phyloP scores from a whole-genome alignment of 2,797 vertebrate species.

The Poecilia wingei region DNA sequence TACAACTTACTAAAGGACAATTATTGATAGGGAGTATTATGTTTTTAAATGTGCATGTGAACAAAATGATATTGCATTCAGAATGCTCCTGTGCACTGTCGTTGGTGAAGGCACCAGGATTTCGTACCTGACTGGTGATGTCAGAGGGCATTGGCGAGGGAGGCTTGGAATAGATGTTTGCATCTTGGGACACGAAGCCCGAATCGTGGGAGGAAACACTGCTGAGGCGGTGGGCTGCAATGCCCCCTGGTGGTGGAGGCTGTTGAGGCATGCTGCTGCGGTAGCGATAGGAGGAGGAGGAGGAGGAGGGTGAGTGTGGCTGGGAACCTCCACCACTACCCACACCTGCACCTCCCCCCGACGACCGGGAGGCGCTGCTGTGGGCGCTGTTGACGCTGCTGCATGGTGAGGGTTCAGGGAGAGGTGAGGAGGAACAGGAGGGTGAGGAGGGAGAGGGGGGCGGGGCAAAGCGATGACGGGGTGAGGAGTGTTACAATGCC shows the following conservation, averaged over 20 bases:
- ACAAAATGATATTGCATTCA: neutral
- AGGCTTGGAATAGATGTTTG: slow-evolving; percentile 93
- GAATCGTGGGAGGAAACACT: slow-evolving; percentile 97
- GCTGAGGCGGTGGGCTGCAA: slow-evolving; percentile 90
- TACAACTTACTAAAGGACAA: neutral
- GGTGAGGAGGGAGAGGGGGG: neutral
- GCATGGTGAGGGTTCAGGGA: slow-evolving; percentile 52
- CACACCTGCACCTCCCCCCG: slow-evolving; percentile 71
- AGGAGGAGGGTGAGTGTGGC: slow-evolving; percentile 92
- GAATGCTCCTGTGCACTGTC: neutral
- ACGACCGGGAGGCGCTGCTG: slow-evolving; percentile 90
- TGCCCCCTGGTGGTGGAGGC: slow-evolving; percentile 75
- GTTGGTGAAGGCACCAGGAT: neutral
- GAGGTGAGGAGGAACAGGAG: slow-evolving; percentile 1
- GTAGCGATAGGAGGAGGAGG: slow-evolving; percentile 91
- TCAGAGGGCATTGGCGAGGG: slow-evolving; percentile 98
- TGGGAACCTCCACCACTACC: slow-evolving; percentile 79
- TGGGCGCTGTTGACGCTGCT: slow-evolving; percentile 93
- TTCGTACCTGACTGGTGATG: slow-evolving; percentile 92
- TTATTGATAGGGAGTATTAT: neutral
- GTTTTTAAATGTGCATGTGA: neutral
- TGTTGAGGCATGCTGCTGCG: slow-evolving; percentile 93
- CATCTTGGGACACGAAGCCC: slow-evolving; percentile 96
- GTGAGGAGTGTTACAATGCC: slow-evolving; percentile 22
- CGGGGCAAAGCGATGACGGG: slow-evolving; percentile 48